A percentile compares a stretch with the other conserved stretches of the same genome.
Conservation (phyloP, 2,797 vertebrate species). For the Lagocephalus sceleratus region DNA sequence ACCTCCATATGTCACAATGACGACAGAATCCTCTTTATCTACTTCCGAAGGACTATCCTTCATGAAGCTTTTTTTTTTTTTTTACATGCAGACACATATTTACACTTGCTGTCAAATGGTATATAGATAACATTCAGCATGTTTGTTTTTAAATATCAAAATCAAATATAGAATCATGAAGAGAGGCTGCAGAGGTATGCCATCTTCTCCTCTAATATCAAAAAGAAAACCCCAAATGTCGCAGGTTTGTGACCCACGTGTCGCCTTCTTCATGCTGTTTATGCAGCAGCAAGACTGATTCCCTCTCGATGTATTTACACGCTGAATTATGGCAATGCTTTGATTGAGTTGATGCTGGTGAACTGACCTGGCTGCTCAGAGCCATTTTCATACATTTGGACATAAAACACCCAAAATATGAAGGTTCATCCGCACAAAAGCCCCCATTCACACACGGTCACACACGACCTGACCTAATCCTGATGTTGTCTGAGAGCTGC, state of each 20-base stretch:
- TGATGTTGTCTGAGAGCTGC: background rate
- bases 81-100: too few species aligned
- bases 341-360: slow-evolving; percentile 60
- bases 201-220: background rate
- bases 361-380: slow-evolving; percentile 44
- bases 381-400: slow-evolving; percentile 25
- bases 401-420: slow-evolving; percentile 20
- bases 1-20: too few species aligned
- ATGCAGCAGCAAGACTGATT: slow-evolving; percentile 34
- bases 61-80: too few species aligned
- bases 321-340: slow-evolving; percentile 44
- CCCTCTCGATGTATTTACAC: slow-evolving; percentile 2
- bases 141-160: background rate
- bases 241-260: slow-evolving; percentile 4
- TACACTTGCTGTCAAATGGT: too few species aligned
- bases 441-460: too few species aligned
- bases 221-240: slow-evolving; percentile 20
- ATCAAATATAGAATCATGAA: background rate
- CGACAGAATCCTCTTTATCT: too few species aligned
- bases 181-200: too few species aligned
- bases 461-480: background rate
- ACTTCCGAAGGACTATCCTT: too few species aligned
- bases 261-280: slow-evolving; percentile 16
- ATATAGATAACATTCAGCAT: background rate
- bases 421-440: slow-evolving; percentile 20